Conservation (phyloP, 2,888 invertebrate species). For the Disparrhopalites patrizii region DNA sequence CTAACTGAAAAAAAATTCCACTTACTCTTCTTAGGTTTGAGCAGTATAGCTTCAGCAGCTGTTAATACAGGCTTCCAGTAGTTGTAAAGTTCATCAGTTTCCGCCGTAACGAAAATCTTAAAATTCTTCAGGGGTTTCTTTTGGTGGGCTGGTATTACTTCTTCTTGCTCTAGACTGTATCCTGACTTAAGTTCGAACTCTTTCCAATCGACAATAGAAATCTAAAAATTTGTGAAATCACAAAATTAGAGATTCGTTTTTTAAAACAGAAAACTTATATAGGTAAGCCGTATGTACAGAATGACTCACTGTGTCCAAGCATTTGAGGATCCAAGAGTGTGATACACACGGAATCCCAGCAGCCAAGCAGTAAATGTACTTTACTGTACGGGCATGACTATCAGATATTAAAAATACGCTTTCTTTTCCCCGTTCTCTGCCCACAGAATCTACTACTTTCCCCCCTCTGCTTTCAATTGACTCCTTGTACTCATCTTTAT, state of each 20-base stretch:
- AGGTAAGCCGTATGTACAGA: too few species aligned
- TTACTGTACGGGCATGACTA: constrained; percentile 67
- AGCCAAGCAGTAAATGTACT: constrained; percentile 68
- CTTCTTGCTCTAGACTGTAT: constrained; percentile 38
- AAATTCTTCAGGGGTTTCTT: constrained; percentile 43
- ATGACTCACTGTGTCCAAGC: constrained; percentile 53
- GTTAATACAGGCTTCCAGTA: constrained; percentile 47
- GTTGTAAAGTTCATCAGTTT: constrained; percentile 42
- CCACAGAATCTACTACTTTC: constrained; percentile 37
- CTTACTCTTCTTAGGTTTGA: constrained; percentile 40
- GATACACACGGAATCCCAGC: constrained; percentile 63
- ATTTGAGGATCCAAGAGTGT: constrained; percentile 68
- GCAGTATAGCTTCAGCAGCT: constrained; percentile 41
- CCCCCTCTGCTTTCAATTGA: constrained; percentile 40
- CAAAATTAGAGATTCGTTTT: not conserved
- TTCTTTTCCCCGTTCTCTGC: constrained; percentile 40
- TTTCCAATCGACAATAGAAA: constrained; percentile 37
- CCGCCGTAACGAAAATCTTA: constrained; percentile 42
- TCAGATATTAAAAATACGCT: constrained; percentile 63
- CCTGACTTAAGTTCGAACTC: constrained; percentile 38
- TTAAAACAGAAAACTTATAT: not conserved
- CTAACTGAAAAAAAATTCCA: not conserved
- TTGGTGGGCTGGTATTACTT: constrained; percentile 36
- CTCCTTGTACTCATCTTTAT: constrained; percentile 42
- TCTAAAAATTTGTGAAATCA: constrained; percentile 31